phyloP scores from a whole-genome alignment of 2,113 vertebrate genomes.

The Gnathonemus echidnorhynchus region DNA sequence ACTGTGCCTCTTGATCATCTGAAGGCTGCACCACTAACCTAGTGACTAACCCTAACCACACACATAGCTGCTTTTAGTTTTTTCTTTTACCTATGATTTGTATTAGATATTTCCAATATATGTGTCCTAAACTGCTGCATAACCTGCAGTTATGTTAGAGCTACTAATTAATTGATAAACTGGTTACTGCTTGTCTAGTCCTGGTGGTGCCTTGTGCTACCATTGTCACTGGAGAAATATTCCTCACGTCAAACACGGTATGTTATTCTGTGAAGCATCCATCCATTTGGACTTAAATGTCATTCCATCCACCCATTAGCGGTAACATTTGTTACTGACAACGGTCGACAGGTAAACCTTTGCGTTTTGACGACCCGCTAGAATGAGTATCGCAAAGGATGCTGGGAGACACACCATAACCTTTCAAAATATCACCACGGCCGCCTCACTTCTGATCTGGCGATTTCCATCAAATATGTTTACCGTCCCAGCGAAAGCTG shows the following conservation, averaged over 20 bases:
- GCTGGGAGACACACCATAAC: neutral
- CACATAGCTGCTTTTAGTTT: neutral
- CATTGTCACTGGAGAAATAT: neutral
- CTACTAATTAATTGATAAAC: neutral
- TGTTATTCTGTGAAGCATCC: neutral
- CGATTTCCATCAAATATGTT: slow-evolving; percentile 2
- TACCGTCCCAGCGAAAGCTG: neutral
- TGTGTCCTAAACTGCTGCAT: neutral
- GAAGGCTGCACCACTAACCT: neutral
- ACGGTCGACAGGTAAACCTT: slow-evolving; percentile 13
- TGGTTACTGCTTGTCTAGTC: neutral
- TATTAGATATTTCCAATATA: neutral
- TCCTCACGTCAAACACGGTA: neutral
- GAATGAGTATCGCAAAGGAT: neutral
- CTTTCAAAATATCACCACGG: slow-evolving; percentile 5
- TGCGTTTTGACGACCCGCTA: neutral
- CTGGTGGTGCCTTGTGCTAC: neutral
- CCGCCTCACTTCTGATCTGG: neutral
- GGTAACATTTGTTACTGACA: slow-evolving; percentile 20
- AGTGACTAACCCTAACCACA: neutral
- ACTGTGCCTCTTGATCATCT: neutral
- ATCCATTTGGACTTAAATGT: slow-evolving; percentile 3
- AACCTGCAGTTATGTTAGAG: neutral
- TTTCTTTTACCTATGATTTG: neutral
- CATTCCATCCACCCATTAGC: slow-evolving; percentile 11